Evolutionary conservation across 2,888 invertebrate species (phyloP).

Genomic region (Eilema depressum): DNA sequence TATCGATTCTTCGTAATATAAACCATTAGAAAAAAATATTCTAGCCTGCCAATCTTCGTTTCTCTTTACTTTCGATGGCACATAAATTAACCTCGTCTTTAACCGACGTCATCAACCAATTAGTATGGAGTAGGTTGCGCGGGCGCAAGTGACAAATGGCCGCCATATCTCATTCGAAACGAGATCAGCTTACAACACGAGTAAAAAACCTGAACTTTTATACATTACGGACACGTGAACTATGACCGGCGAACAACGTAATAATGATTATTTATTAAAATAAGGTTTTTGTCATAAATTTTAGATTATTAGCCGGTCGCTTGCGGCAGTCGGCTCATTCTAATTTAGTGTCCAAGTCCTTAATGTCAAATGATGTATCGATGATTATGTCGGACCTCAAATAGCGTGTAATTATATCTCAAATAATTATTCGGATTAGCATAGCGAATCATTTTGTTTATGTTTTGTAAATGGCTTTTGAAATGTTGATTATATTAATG

Average conservation of each 20-base stretch:
- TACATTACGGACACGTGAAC: slow-evolving; percentile 59
- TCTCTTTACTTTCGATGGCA: slow-evolving; percentile 46
- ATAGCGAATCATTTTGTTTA: slow-evolving; percentile 23
- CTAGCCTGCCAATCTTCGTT: slow-evolving; percentile 42
- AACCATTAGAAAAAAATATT: slow-evolving; percentile 39
- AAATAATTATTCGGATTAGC: slow-evolving; percentile 35
- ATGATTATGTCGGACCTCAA: slow-evolving; percentile 27
- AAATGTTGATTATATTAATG: slow-evolving; percentile 9
- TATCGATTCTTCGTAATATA: slow-evolving; percentile 25
- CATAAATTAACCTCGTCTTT: slow-evolving; percentile 54
- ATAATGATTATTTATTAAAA: slow-evolving; percentile 47
- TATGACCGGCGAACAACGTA: slow-evolving; percentile 53
- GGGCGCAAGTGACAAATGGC: slow-evolving; percentile 63
- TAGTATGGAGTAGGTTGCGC: slow-evolving; percentile 58
- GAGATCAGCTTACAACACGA: slow-evolving; percentile 59
- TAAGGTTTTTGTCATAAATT: slow-evolving; percentile 45
- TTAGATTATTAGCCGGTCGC: slow-evolving; percentile 37
- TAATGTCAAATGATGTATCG: slow-evolving; percentile 34
- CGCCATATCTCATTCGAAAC: slow-evolving; percentile 67
- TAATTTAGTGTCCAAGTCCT: slow-evolving; percentile 37
- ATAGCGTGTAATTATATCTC: slow-evolving; percentile 39
- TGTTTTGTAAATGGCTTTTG: slow-evolving; percentile 11
- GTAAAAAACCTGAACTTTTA: slow-evolving; percentile 34
- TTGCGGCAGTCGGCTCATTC: slow-evolving; percentile 45
- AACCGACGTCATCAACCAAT: slow-evolving; percentile 62